Conservation (phyloP, 2,797 vertebrate species). For the Hapalemur alaotrensis region DNA sequence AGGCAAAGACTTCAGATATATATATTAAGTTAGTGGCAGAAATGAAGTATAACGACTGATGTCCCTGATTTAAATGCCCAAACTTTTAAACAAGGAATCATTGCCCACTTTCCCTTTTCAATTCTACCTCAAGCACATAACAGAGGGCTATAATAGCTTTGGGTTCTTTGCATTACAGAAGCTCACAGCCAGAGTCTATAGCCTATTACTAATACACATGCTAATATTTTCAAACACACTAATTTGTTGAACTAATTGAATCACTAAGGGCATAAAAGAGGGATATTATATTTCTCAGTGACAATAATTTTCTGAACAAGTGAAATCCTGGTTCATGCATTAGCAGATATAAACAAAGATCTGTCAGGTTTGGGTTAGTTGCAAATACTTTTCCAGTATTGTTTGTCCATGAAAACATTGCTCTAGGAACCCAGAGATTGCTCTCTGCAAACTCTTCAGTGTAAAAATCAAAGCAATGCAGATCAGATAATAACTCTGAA, state of each 20-base stretch:
- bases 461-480: neutral
- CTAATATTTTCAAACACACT: neutral
- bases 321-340: neutral
- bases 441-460: neutral
- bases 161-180: neutral
- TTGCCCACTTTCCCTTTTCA: neutral
- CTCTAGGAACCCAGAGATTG: neutral
- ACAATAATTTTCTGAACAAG: neutral
- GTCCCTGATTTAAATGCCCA: neutral
- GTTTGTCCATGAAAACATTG: neutral
- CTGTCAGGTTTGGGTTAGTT: neutral
- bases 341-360: slow-evolving; percentile 16
- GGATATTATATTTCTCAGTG: neutral
- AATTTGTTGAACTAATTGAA: neutral
- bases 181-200: neutral
- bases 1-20: neutral
- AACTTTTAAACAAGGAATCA: neutral
- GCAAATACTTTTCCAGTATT: neutral
- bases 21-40: neutral
- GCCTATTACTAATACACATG: neutral
- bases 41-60: neutral
- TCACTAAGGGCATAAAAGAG: neutral
- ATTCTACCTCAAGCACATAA: neutral
- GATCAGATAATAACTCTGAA: neutral
- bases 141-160: neutral